Evolutionary conservation across 2,888 invertebrate genomes (phyloP).

Genomic region (Diploptera punctata): DNA sequence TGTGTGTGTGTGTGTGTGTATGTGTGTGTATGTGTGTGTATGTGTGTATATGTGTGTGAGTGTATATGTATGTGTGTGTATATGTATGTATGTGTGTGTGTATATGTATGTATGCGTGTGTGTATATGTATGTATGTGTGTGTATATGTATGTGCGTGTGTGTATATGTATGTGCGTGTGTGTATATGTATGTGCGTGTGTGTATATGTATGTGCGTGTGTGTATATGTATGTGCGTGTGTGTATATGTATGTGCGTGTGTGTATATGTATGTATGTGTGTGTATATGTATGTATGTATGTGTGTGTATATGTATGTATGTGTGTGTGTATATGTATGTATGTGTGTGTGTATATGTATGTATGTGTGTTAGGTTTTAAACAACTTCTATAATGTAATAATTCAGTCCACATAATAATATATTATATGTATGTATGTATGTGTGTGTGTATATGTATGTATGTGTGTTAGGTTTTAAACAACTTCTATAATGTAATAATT

Average conservation of each 20-base stretch:
- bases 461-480: too few relatives aligned
- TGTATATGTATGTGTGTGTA: conserved; percentile 21
- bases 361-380: too few relatives aligned
- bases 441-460: too few relatives aligned
- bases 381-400: too few relatives aligned
- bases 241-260: conserved; percentile 18
- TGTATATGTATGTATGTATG: conserved; percentile 13
- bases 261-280: conserved; percentile 21
- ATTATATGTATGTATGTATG: too few relatives aligned
- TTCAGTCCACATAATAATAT: too few relatives aligned
- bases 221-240: conserved; percentile 18
- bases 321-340: neutral
- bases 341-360: neutral
- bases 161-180: conserved; percentile 16
- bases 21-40: neutral
- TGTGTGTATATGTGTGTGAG: conserved; percentile 5
- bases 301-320: conserved; percentile 17
- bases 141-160: conserved; percentile 16
- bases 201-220: conserved; percentile 18
- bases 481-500: too few relatives aligned
- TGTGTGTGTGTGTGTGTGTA: neutral
- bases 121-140: conserved; percentile 27
- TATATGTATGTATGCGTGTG: conserved; percentile 20
- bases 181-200: conserved; percentile 14
- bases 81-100: conserved; percentile 19